Conservation (phyloP, 92 coral and sea anemone species). For the Galaxea fascicularis region DNA sequence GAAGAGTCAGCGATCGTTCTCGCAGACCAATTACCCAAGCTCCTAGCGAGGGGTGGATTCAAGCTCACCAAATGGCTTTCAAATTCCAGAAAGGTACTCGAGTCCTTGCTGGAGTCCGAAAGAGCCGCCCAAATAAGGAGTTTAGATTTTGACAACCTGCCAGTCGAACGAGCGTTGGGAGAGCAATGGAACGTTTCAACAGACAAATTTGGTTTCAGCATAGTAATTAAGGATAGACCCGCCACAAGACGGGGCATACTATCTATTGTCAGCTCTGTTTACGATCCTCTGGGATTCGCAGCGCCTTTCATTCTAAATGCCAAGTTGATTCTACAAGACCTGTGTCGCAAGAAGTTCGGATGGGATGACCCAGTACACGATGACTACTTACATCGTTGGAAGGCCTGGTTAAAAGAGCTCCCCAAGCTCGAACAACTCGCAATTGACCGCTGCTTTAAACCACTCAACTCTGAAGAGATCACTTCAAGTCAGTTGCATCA, state of each 20-base stretch:
- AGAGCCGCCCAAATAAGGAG: constrained; percentile 25
- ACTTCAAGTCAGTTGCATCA: constrained; percentile 38
- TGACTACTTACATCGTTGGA: constrained; percentile 35
- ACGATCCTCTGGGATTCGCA: constrained; percentile 26
- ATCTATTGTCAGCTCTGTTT: constrained; percentile 37
- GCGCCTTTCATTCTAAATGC: constrained; percentile 4
- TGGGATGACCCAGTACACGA: constrained; percentile 47
- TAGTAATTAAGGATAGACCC: constrained; percentile 48
- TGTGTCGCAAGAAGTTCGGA: constrained; percentile 28
- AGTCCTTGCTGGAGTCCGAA: constrained; percentile 33
- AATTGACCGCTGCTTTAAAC: constrained; percentile 39
- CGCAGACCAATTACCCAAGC: constrained; percentile 16
- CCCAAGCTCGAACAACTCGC: constrained; percentile 48
- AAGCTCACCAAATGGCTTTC: constrained; percentile 41
- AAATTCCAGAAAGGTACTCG: constrained; percentile 24
- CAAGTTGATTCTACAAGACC: constrained; percentile 39
- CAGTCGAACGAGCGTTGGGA: constrained; percentile 44
- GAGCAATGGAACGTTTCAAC: constrained; percentile 32
- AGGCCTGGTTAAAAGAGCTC: constrained; percentile 53
- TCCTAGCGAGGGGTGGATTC: constrained; percentile 40
- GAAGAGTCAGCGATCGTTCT: constrained; percentile 10
- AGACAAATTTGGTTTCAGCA: constrained; percentile 34
- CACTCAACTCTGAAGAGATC: constrained; percentile 20
- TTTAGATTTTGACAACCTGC: constrained; percentile 18
- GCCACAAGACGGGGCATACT: constrained; percentile 49